Percentiles rank a stretch among this genome's conserved stretches.
These are phyloP conservation scores for Xyrichtys novacula DNA, from an alignment of 2,797 vertebrate species.

Conservation along the genomic window DNA sequence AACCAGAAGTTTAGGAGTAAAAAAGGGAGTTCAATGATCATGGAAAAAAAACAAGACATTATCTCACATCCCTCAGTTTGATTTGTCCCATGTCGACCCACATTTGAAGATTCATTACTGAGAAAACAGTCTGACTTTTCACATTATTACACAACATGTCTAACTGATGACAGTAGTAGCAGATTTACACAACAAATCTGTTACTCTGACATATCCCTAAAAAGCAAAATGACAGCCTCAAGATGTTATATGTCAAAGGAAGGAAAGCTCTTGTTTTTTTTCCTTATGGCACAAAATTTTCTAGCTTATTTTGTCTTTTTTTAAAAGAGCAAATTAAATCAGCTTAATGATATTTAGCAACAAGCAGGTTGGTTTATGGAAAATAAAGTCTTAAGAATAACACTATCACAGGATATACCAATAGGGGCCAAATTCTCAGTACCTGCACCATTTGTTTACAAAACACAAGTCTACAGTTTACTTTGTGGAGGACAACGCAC, in stretches of 20 bases:
- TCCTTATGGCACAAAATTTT: constrained; percentile 40
- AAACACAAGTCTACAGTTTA: constrained; percentile 21
- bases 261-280: neutral
- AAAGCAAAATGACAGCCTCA: constrained; percentile 9
- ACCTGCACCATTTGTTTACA: constrained; percentile 10
- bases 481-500: neutral
- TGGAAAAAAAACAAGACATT: neutral
- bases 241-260: neutral
- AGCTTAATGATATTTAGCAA: neutral
- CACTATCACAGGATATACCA: neutral
- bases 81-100: constrained; percentile 20
- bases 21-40: neutral
- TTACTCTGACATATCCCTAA: constrained; percentile 23
- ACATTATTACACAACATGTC: constrained; percentile 34
- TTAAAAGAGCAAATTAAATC: constrained; percentile 5
- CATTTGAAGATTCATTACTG: neutral
- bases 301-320: neutral
- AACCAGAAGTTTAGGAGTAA: constrained; percentile 17
- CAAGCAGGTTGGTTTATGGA: neutral
- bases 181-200: constrained; percentile 29
- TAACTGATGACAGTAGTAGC: constrained; percentile 11
- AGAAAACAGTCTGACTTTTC: constrained; percentile 10
- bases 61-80: neutral
- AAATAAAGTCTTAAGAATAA: constrained; percentile 20
- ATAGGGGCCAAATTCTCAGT: neutral